Evolutionary conservation across 2,797 vertebrate species (phyloP), one percentile per base, ranked within the genome.

Genomic region (Sparus aurata): DNA sequence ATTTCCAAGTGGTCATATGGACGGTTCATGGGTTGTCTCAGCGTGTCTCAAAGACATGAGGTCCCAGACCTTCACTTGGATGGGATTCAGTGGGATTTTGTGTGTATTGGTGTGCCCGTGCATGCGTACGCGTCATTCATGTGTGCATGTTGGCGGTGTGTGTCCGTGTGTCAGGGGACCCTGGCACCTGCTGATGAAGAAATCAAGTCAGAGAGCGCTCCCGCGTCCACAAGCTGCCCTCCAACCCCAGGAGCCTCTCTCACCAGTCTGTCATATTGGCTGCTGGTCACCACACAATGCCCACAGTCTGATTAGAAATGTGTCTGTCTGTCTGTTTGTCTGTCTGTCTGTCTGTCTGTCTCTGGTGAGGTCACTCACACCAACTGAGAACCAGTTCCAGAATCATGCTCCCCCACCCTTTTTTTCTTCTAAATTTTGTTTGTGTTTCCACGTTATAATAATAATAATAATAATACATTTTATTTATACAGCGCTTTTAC

Each of bases 111-210:
- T 75, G 66, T 70, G 69, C 34, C 8, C 46, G 5, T 54, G 58
- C 17, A 69, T 71, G 68, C 45, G 76, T 79, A 41, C 73, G 73
- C 85, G 83, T 77, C 15, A 68, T 79, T 84, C 7, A 67, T 64
- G 69, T 86, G 83, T 74, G 58, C 76, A 66, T 73, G 75, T 69
- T 79, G 82, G 57, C 57, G 75, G 73, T 66, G 67, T 78, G 79
- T 74, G 79, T 81, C 68, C 64, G 71, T 82, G 79, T 91, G 85
- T 86, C 87, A 87, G 85, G 83, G 83, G 88, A 90, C 83, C 77
- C 73, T 89, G 81, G 75, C 89, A 86, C 93, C 86, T 84, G 84
- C 94, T 93, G 95, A 94, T 95, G 92, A 93, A 95, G 94, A 95
- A 95, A 93, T 94, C 92, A 93, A 93, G 90, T 93, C 86, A 68